Conservation (phyloP, 2,888 invertebrate species). For the Agrotis segetum region DNA sequence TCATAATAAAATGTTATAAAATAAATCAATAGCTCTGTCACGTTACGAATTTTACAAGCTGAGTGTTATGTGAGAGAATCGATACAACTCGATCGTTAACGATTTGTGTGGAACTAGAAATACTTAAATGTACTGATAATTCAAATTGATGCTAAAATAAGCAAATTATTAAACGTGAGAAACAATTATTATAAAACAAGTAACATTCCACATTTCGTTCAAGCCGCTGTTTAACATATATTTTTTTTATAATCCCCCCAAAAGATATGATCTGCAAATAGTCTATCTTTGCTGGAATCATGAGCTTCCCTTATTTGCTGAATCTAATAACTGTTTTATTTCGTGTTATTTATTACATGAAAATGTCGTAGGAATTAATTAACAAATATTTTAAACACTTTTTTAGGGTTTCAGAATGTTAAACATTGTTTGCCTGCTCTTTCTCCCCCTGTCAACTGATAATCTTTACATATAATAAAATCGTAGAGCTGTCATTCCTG, state of each 20-base stretch:
- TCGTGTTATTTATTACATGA: constrained; percentile 17
- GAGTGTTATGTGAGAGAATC: constrained; percentile 4
- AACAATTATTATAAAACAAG: background rate
- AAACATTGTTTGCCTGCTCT: too few species aligned
- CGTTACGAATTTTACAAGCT: background rate
- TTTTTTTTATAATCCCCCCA: background rate
- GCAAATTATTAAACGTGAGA: too few species aligned
- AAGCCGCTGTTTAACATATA: background rate
- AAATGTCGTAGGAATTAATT: constrained; percentile 7
- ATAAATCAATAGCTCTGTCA: constrained; percentile 16
- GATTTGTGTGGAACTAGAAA: background rate
- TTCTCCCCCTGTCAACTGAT: too few species aligned
- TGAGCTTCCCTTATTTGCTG: constrained; percentile 26
- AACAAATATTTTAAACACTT: constrained; percentile 9
- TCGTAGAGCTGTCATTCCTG: too few species aligned
- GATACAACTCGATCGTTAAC: background rate
- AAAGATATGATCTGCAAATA: background rate
- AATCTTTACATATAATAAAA: too few species aligned
- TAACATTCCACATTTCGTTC: background rate
- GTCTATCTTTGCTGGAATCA: constrained; percentile 3
- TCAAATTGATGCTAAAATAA: too few species aligned
- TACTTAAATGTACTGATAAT: background rate
- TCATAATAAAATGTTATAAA: constrained; percentile 15
- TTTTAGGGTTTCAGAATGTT: constrained; percentile 6
- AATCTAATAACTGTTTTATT: background rate